Conservation (phyloP, 2,113 vertebrate genomes). For the Pelusios castaneus region DNA sequence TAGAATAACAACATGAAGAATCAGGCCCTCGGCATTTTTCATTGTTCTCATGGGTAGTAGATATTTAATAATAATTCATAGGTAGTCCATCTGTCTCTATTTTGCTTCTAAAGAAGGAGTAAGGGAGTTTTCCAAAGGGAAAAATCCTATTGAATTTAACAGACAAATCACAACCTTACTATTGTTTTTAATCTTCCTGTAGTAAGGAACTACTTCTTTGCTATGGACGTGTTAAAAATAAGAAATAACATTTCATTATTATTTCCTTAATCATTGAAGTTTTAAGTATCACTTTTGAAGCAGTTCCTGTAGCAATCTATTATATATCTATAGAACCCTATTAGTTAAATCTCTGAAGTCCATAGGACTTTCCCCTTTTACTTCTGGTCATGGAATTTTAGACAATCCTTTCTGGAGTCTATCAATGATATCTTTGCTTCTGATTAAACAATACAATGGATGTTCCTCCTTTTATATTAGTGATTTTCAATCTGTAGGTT, state of each 20-base stretch:
- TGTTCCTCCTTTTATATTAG: neutral
- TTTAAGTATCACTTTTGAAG: neutral
- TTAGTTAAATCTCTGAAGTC: constrained; percentile 2
- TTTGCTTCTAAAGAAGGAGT: neutral
- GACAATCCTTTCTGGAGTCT: neutral
- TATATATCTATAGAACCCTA: neutral
- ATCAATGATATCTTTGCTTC: neutral
- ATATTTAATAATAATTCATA: neutral
- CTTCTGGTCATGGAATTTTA: neutral
- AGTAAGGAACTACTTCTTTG: neutral
- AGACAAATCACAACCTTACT: neutral
- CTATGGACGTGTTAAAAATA: neutral
- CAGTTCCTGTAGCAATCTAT: neutral
- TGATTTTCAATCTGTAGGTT: neutral
- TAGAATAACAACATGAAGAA: neutral
- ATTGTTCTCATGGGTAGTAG: neutral
- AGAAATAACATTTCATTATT: neutral
- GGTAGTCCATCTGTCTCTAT: neutral
- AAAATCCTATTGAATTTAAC: neutral
- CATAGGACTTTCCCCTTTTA: neutral
- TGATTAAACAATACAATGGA: neutral
- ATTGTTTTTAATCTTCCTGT: neutral
- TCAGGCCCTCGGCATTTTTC: neutral
- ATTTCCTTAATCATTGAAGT: neutral
- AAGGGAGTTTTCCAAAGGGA: neutral